Percentiles rank a stretch among this genome's conserved stretches.
phyloP scores from a whole-genome alignment of 2,113 vertebrate species.

The Synchiropus splendidus region DNA sequence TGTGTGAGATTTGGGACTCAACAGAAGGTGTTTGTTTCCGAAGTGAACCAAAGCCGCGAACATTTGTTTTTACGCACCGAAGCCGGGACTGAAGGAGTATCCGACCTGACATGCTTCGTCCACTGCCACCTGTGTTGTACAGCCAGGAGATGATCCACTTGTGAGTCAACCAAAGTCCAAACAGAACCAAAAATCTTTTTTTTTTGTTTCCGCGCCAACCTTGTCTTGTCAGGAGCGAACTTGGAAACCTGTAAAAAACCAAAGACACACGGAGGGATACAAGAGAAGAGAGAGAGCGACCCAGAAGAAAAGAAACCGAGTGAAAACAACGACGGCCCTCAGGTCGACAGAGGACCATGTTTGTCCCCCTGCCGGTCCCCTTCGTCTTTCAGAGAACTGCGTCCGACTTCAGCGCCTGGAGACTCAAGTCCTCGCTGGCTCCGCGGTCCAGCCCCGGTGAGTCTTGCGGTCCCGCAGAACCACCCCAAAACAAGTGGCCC shows the following conservation, averaged over 20 bases:
- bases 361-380: constrained; percentile 69
- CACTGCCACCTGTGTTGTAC: neutral
- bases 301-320: constrained; percentile 17
- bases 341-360: constrained; percentile 70
- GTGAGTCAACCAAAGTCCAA: neutral
- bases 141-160: neutral
- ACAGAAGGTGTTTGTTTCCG: neutral
- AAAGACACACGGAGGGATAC: constrained; percentile 31
- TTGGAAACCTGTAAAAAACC: constrained; percentile 31
- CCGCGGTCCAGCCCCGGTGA: constrained; percentile 76
- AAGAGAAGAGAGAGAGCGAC: constrained; percentile 43
- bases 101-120: too few relatives aligned
- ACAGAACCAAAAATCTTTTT: constrained; percentile 10
- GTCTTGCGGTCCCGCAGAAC: constrained; percentile 3
- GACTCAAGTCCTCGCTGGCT: constrained; percentile 75
- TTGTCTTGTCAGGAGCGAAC: constrained; percentile 4
- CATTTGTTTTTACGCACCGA: too few relatives aligned
- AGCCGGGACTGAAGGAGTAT: too few relatives aligned
- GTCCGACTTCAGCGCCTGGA: constrained; percentile 76
- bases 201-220: too few relatives aligned
- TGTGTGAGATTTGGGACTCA: too few relatives aligned
- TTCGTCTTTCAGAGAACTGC: constrained; percentile 79
- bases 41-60: constrained; percentile 48
- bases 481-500: constrained; percentile 7
- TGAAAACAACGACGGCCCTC: constrained; percentile 32